These are phyloP conservation scores for Bombus cullumanus DNA, from an alignment of 1,140 invertebrate species.

Conservation along the genomic window DNA sequence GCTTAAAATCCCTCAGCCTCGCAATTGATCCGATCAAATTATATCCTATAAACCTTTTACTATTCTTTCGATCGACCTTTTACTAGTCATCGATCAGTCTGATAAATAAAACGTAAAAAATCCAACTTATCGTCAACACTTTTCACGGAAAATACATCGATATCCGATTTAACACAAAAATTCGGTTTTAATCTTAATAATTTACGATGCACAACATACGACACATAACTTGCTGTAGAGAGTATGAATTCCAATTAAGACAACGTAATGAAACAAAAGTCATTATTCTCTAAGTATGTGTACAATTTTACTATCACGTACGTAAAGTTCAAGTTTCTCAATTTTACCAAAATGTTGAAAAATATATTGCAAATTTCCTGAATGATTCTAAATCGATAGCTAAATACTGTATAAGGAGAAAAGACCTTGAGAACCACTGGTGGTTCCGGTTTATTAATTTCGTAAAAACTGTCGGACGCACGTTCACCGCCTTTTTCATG, in stretches of 20 bases:
- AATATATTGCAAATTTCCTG: no score
- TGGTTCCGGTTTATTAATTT: conserved; percentile 59
- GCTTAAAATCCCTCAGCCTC: neutral
- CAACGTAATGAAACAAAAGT: no score
- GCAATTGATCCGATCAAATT: neutral
- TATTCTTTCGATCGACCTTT: neutral
- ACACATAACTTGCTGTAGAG: no score
- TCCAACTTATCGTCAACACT: no score
- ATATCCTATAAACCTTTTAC: neutral
- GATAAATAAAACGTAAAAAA: neutral
- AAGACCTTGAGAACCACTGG: conserved; percentile 45
- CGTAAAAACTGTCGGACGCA: conserved; percentile 57
- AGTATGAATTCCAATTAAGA: no score
- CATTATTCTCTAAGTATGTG: no score
- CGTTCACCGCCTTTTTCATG: conserved; percentile 59
- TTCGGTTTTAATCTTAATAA: neutral
- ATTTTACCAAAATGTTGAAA: neutral
- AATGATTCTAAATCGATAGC: neutral
- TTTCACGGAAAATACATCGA: neutral
- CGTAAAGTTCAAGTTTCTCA: no score
- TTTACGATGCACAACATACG: neutral
- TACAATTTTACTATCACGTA: no score
- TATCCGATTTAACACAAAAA: neutral
- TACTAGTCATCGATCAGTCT: no score
- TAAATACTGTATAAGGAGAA: neutral